Evolutionary conservation across 1,140 invertebrate genomes (phyloP).

Genomic region (Dreissena rostriformis): DNA sequence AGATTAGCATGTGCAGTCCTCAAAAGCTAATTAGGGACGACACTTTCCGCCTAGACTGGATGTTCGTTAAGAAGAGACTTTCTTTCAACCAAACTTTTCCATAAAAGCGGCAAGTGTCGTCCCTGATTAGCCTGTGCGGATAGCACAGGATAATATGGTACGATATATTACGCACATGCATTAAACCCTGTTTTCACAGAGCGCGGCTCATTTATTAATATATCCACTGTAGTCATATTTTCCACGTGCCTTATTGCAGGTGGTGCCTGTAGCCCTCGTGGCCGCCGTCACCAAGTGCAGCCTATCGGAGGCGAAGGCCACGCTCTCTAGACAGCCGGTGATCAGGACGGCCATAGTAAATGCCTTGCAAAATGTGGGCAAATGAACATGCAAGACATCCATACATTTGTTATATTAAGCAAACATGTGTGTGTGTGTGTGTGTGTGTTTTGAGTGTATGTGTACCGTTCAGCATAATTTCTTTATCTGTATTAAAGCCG

Average conservation of each 20-base stretch:
- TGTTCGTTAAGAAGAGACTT: not conserved
- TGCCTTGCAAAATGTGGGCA: slow-evolving; percentile 10
- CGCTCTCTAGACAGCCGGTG: slow-evolving; percentile 64
- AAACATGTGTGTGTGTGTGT: not conserved
- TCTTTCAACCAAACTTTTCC: not conserved
- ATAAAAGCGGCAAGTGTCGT: not conserved
- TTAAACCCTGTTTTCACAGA: not conserved
- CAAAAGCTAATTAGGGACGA: too few relatives aligned
- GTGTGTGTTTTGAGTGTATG: not conserved
- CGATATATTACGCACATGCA: not conserved
- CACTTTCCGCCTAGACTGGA: too few relatives aligned
- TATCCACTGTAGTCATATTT: not conserved
- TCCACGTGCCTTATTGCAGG: slow-evolving; percentile 54
- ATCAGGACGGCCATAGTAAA: slow-evolving; percentile 66
- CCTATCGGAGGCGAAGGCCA: slow-evolving; percentile 59
- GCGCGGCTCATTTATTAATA: too few relatives aligned
- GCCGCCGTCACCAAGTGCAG: slow-evolving; percentile 60
- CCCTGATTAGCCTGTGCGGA: not conserved
- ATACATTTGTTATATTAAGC: not conserved
- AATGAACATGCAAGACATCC: not conserved
- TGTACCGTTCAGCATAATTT: not conserved
- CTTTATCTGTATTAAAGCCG: not conserved
- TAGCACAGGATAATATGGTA: not conserved
- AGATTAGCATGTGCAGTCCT: too few relatives aligned
- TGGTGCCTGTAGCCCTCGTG: slow-evolving; percentile 70